Evolutionary conservation across 35 echinoderm and acorn worm genomes (phyloP), one percentile per base, ranked within the genome.

Genomic region (Patiria miniata): DNA sequence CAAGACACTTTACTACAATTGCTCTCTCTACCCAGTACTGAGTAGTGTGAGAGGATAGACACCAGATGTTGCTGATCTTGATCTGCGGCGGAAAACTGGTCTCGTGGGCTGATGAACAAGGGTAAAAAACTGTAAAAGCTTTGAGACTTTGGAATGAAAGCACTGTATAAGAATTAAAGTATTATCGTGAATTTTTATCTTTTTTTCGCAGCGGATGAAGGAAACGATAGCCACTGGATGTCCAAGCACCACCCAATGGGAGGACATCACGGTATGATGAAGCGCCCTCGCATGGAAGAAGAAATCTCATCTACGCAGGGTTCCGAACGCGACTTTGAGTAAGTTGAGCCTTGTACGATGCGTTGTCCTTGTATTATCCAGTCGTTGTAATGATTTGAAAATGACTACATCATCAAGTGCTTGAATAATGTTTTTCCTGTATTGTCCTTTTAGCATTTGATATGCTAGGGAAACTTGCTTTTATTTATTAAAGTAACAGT

Each of bases 291-390:
- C 53, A 39, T 51, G 28, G 93, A 92, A 29, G 94, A 97, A 68
- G 94, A 97, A 55, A 87, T 82, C 37, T 78, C 83, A 39, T 93
- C 94, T 34, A 80, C 91, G 10, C 94, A 97, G 84, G 94, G 94
- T 68, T 97, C 94, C 19, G 94, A 97, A 36, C 89, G 91, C 68
- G 94, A 97, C 37, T 97, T 97, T 93, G 94, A 97, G 94, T 97
- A 79, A 97, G 94, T 93, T 4, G 1, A 23, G 34, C 8, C 26
- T 23, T 78, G 40, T 22, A n/a, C 28, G 8, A 26, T 55, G 37
- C 23, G 18, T 69, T 69, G 61, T 28, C 5, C 3, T 7, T 4
- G 61, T 69, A 28, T 5, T 7, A 6, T 28, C 17, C 33, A 3
- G 61, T 18, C 4, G n/a, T 69, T 23, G 3, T 69, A 69, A 7